Evolutionary conservation across 2,888 invertebrate species (phyloP).

Genomic region (Sclerodermus sp.): DNA sequence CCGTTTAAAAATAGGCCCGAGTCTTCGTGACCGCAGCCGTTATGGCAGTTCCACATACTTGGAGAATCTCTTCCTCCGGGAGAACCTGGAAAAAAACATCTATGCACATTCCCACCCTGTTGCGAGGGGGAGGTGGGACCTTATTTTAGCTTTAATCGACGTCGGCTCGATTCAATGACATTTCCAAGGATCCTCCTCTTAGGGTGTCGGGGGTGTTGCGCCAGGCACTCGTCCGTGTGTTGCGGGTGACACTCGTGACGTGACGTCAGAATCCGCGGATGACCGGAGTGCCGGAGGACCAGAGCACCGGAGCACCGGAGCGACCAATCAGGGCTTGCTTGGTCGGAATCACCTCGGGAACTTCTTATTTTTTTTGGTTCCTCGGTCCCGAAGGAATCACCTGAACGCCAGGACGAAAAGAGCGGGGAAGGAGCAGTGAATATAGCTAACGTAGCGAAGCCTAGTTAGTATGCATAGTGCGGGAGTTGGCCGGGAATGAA

Average conservation of each 20-base stretch:
- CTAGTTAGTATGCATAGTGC: constrained; percentile 58
- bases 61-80: constrained; percentile 20
- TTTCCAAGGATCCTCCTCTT: too few relatives aligned
- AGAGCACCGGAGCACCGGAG: constrained; percentile 16
- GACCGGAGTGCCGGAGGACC: constrained; percentile 34
- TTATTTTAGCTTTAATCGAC: too few relatives aligned
- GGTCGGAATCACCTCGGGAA: constrained; percentile 22
- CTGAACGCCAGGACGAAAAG: constrained; percentile 10
- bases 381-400: constrained; percentile 30
- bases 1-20: constrained; percentile 52
- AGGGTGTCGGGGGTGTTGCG: too few relatives aligned
- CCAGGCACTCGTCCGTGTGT: too few relatives aligned
- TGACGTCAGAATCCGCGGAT: constrained; percentile 30
- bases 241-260: too few relatives aligned
- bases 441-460: constrained; percentile 44
- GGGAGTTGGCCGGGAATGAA: constrained; percentile 56
- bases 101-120: too few relatives aligned
- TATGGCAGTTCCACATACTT: constrained; percentile 35
- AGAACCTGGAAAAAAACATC: too few relatives aligned
- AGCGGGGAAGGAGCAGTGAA: constrained; percentile 25
- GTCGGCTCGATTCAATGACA: too few relatives aligned
- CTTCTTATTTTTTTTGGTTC: constrained; percentile 25
- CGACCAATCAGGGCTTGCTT: constrained; percentile 25
- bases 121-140: too few relatives aligned
- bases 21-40: constrained; percentile 52